Evolutionary conservation across 2,113 vertebrate species (phyloP).

Genomic region (Chauna torquata): DNA sequence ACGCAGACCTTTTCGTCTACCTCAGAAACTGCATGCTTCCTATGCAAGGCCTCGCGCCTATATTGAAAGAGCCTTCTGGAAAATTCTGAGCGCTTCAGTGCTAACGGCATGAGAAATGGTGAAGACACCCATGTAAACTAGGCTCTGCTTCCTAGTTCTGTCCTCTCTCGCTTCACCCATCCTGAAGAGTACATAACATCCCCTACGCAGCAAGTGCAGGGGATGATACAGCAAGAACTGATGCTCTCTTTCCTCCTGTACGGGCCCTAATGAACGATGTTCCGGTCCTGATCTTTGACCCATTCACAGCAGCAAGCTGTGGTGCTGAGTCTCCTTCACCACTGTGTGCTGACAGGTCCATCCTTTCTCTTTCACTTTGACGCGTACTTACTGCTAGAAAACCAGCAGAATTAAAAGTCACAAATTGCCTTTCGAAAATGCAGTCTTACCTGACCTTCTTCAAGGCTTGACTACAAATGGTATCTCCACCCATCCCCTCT

Average conservation of each 20-base stretch:
- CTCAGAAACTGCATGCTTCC: background rate
- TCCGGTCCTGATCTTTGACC: background rate
- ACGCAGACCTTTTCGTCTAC: background rate
- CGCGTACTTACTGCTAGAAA: background rate
- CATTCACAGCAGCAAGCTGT: background rate
- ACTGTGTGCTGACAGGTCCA: background rate
- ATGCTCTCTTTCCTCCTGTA: background rate
- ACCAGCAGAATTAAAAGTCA: background rate
- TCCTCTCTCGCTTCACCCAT: background rate
- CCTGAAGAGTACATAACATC: background rate
- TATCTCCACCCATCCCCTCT: background rate
- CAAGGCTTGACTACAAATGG: background rate
- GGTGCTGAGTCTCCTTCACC: background rate
- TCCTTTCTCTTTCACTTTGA: background rate
- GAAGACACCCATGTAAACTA: background rate
- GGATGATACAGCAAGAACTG: background rate
- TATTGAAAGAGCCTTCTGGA: background rate
- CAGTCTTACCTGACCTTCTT: background rate
- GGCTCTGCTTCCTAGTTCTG: background rate
- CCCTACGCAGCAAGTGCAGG: background rate
- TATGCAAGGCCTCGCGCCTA: background rate
- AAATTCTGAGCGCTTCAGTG: background rate
- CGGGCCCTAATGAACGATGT: background rate
- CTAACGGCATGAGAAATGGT: background rate
- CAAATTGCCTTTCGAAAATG: background rate